Conservation (phyloP, 2,888 invertebrate genomes). For the Cataglyphis livida region DNA sequence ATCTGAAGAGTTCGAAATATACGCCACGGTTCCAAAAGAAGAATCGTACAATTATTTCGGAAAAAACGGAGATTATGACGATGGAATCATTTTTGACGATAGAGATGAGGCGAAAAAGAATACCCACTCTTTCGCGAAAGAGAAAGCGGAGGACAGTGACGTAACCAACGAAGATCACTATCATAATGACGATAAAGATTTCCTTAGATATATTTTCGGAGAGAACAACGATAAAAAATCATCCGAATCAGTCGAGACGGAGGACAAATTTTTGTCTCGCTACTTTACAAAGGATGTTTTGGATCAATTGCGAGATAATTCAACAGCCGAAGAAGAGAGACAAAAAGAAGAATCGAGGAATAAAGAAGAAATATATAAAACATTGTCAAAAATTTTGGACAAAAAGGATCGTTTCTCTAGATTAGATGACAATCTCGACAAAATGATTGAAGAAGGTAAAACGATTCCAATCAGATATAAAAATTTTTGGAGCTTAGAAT, state of each 20-base stretch:
- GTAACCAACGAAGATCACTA: not conserved
- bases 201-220: constrained; percentile 49
- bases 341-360: constrained; percentile 21
- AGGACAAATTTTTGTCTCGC: constrained; percentile 60
- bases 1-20: not conserved
- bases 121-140: not conserved
- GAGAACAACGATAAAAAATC: constrained; percentile 5
- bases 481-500: constrained; percentile 87
- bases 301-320: constrained; percentile 45
- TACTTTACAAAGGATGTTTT: constrained; percentile 62
- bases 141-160: constrained; percentile 15
- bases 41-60: not conserved
- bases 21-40: constrained; percentile 15
- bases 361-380: constrained; percentile 55
- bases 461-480: constrained; percentile 86
- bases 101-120: not conserved
- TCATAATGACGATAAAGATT: constrained; percentile 61
- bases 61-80: not conserved
- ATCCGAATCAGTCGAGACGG: constrained; percentile 20
- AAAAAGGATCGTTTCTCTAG: constrained; percentile 70
- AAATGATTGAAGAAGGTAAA: constrained; percentile 85
- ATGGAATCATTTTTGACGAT: not conserved
- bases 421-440: constrained; percentile 84
- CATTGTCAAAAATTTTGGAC: constrained; percentile 67
- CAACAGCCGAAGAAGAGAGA: constrained; percentile 48